Conservation (phyloP, 64 coral and sea anemone species). For the Porites australiensis region DNA sequence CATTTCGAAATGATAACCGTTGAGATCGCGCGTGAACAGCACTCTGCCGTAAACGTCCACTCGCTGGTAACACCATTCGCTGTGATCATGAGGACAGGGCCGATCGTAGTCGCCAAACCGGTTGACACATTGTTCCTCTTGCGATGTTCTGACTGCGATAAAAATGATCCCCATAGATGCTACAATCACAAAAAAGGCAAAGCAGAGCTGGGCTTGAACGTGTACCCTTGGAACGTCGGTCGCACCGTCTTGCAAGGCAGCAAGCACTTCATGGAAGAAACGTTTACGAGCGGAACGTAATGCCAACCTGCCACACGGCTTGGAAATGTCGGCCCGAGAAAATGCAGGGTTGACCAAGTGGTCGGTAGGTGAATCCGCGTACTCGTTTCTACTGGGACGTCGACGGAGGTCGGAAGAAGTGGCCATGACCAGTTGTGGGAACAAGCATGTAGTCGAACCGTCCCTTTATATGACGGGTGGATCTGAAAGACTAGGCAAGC, state of each 20-base stretch:
- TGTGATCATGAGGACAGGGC: background rate
- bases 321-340: slow-evolving; percentile 18
- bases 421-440: background rate
- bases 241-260: background rate
- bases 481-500: background rate
- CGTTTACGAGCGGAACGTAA: background rate
- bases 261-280: slow-evolving; percentile 10
- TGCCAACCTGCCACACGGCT: slow-evolving; percentile 28
- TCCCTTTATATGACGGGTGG: background rate
- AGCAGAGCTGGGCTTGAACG: background rate
- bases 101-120: background rate
- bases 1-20: slow-evolving; percentile 3
- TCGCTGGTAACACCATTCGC: background rate
- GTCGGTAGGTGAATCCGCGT: background rate
- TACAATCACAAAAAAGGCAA: slow-evolving; percentile 4
- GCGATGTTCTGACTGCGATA: background rate
- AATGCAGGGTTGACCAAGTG: slow-evolving; percentile 1
- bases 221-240: slow-evolving; percentile 10
- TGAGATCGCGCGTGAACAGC: background rate
- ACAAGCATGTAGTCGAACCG: background rate
- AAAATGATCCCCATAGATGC: background rate
- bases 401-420: background rate
- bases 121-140: background rate
- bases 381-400: background rate
- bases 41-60: background rate